A percentile compares a stretch with the other conserved stretches of the same genome.
These are phyloP conservation scores for Scolanthus callimorphus DNA, from an alignment of 92 coral and sea anemone genomes.

Conservation along the genomic window DNA sequence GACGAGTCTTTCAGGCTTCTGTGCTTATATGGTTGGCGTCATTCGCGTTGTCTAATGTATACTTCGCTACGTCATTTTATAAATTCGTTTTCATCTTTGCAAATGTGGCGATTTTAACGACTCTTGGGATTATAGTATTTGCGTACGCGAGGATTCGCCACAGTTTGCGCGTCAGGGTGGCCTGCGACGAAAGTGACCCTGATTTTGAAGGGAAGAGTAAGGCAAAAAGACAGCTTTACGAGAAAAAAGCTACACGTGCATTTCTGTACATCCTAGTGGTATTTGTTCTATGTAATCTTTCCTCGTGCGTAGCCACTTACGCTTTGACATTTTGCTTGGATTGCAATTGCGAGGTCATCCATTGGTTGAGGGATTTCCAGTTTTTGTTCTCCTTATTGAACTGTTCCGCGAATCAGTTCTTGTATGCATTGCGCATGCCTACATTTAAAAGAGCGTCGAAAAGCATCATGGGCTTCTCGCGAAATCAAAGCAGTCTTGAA, in stretches of 20 bases:
- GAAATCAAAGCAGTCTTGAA: too few species aligned
- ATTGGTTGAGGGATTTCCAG: constrained; percentile 87
- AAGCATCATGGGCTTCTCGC: constrained; percentile 9
- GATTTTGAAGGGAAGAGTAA: constrained; percentile 1
- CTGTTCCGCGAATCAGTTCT: constrained; percentile 78
- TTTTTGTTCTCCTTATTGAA: constrained; percentile 61
- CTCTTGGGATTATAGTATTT: constrained; percentile 34
- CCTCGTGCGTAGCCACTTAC: constrained; percentile 81
- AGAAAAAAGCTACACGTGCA: constrained; percentile 57
- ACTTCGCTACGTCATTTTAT: constrained; percentile 52
- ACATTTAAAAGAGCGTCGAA: constrained; percentile 61
- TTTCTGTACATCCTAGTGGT: constrained; percentile 62
- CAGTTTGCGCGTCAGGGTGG: constrained; percentile 39
- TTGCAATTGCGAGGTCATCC: constrained; percentile 72
- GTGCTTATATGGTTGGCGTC: constrained; percentile 48
- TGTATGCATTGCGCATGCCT: constrained; percentile 86
- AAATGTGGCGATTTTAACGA: constrained; percentile 43
- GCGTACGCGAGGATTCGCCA: constrained; percentile 50
- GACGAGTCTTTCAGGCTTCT: constrained; percentile 26
- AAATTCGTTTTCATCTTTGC: constrained; percentile 58
- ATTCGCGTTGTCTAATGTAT: constrained; percentile 24
- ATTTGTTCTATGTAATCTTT: constrained; percentile 58
- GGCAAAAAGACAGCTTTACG: constrained; percentile 6
- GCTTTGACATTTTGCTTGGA: constrained; percentile 74
- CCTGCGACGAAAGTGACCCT: constrained; percentile 16